phyloP scores from a whole-genome alignment of 2,113 vertebrate species.

The Nesoenas mayeri region DNA sequence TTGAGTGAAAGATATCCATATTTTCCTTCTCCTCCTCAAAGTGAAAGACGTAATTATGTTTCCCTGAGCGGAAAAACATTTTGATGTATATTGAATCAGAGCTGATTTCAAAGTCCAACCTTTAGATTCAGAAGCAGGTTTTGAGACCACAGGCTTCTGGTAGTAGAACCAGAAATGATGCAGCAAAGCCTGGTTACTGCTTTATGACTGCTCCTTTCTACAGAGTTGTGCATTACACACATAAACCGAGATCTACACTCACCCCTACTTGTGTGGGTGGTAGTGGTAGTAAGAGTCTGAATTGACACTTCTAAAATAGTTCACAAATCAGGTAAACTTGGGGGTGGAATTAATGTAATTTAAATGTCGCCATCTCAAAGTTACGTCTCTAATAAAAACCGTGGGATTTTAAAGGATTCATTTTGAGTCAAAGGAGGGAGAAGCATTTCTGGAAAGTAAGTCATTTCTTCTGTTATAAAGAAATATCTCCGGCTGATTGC shows the following conservation, averaged over 20 bases:
- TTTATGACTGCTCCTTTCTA: neutral
- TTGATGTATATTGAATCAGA: neutral
- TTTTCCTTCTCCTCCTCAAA: neutral
- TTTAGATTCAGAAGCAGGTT: neutral
- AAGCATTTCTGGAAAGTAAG: neutral
- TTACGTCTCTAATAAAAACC: neutral
- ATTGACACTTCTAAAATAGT: neutral
- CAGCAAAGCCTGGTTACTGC: neutral
- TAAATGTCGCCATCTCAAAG: accelerated
- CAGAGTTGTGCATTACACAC: neutral
- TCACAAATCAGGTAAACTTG: neutral
- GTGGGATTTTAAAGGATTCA: neutral
- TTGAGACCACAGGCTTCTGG: neutral
- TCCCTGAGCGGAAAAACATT: neutral
- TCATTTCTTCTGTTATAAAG: neutral
- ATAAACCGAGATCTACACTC: accelerated
- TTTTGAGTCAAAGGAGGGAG: neutral
- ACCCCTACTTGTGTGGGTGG: accelerated
- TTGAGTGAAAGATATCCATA: neutral
- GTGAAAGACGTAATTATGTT: neutral
- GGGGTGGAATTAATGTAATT: neutral
- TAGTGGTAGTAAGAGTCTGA: neutral
- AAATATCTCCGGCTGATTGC: neutral
- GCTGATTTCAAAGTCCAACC: neutral
- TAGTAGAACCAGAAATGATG: neutral